phyloP scores from a whole-genome alignment of 2,888 invertebrate species.

The Lycaena phlaeas region DNA sequence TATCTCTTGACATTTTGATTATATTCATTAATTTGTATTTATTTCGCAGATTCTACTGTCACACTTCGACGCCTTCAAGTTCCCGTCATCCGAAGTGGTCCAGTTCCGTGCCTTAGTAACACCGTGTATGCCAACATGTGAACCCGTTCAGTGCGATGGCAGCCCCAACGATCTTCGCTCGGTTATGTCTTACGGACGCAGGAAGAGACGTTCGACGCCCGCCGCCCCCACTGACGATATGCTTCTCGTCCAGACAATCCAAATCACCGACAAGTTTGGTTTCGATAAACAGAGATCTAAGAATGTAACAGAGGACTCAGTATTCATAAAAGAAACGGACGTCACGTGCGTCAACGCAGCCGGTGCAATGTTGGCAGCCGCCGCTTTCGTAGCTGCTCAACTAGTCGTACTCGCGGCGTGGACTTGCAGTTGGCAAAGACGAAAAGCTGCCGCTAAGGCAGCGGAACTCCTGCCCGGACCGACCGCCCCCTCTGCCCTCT shows the following conservation, averaged over 20 bases:
- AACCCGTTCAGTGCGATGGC: conserved; percentile 93
- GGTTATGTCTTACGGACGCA: conserved; percentile 86
- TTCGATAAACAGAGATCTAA: conserved; percentile 81
- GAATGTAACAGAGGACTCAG: conserved; percentile 78
- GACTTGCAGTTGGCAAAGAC: conserved; percentile 90
- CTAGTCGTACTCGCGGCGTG: conserved; percentile 89
- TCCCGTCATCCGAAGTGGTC: conserved; percentile 94
- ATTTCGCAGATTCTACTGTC: conserved; percentile 83
- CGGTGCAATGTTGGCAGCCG: conserved; percentile 88
- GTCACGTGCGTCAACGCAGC: conserved; percentile 82
- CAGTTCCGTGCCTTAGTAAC: conserved; percentile 96
- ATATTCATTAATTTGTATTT: too few species aligned
- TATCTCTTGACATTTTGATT: too few species aligned
- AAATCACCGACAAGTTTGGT: conserved; percentile 93
- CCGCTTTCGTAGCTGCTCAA: conserved; percentile 89
- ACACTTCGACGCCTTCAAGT: conserved; percentile 96
- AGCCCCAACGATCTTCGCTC: conserved; percentile 87
- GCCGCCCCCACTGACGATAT: conserved; percentile 80
- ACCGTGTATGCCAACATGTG: conserved; percentile 94
- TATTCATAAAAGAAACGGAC: conserved; percentile 77
- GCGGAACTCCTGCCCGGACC: conserved; percentile 78
- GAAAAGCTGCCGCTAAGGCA: conserved; percentile 78
- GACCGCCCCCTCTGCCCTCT: conserved; percentile 74
- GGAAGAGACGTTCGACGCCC: conserved; percentile 80
- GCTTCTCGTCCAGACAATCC: conserved; percentile 90